Evolutionary conservation across 2,113 vertebrate genomes (phyloP), one percentile per base, ranked within the genome.

Genomic region (Salvelinus sp.): DNA sequence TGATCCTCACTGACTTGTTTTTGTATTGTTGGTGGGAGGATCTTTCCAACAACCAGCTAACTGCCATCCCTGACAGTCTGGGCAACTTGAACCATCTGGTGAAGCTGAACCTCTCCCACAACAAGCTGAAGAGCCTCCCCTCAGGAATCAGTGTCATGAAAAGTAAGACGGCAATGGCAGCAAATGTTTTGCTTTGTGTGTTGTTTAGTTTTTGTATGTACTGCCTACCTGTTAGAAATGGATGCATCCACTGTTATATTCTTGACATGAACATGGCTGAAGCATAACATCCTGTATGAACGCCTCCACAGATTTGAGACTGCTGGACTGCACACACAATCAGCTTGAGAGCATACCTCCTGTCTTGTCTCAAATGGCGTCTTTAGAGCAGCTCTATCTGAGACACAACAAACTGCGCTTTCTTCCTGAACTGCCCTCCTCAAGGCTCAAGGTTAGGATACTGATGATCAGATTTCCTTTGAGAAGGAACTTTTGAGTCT

Each of bases 271-370:
- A 18, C 4, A 54, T 14, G 50, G 16, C 13, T 4, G 50, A 54
- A 54, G n/a, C 18, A 47, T 47, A 50, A 48, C 20, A 48, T 10
- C 70, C n/a, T 27, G 57, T 69, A 7, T 62, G 3, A 75, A 20
- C 33, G 62, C 69, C 47, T 63, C 65, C 30, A 20, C 82, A 99
- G 98, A 86, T 77, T 90, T 99, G 70, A 95, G 92, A 78, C 91
- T 95, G n/a, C 84, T 99, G 89, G 96, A 99, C 85, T 97, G 95
- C 86, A 95, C 93, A 78, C 94, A 91, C n/a, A 99, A 99, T 86
- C 91, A 93, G 78, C 89, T 99, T 87, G 95, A 95, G 77, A 88
- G 88, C 0, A 74, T 98, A 1, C 96, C 98, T 33, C 60, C 91
- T 10, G 88, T 93, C 62, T 22, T 99, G 54, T 94, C 94, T 0